These are phyloP conservation scores for Spongia lamella DNA, from an alignment of 37 sponge, comb jelly and placozoan species.

Conservation along the genomic window DNA sequence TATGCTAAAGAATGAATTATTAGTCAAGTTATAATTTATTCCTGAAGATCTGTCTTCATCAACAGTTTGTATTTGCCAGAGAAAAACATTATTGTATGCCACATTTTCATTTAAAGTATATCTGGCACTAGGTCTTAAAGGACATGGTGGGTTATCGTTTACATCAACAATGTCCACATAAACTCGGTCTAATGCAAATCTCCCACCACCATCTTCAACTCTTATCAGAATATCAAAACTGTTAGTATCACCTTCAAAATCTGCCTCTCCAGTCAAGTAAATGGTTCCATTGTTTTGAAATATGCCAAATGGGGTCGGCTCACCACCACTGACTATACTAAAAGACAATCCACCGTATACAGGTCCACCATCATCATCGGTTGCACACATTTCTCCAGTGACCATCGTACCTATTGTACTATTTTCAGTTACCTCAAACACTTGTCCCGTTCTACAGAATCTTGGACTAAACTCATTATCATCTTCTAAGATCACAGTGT, in stretches of 20 bases:
- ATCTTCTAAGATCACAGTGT: slow-evolving; percentile 38
- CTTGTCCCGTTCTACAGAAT: slow-evolving; percentile 10
- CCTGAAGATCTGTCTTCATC: too few species aligned
- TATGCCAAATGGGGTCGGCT: background rate
- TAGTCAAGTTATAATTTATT: too few species aligned
- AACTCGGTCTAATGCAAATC: background rate
- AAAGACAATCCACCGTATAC: slow-evolving; percentile 15
- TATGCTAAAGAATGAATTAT: slow-evolving; percentile 6
- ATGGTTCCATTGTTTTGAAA: slow-evolving; percentile 11
- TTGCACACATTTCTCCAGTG: slow-evolving; percentile 30
- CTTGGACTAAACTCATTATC: slow-evolving; percentile 50
- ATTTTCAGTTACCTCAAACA: slow-evolving; percentile 18
- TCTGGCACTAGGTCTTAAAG: too few species aligned
- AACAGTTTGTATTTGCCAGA: too few species aligned
- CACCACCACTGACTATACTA: too few species aligned
- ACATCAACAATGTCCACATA: slow-evolving; percentile 25
- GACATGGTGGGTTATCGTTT: slow-evolving; percentile 14
- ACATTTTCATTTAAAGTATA: too few species aligned
- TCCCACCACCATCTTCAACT: slow-evolving; percentile 39
- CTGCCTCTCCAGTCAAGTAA: slow-evolving; percentile 10
- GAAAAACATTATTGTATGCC: too few species aligned
- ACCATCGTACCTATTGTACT: slow-evolving; percentile 18
- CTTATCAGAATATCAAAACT: slow-evolving; percentile 27
- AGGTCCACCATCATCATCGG: slow-evolving; percentile 45
- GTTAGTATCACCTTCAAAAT: slow-evolving; percentile 20